phyloP scores from a whole-genome alignment of 2,797 vertebrate genomes.

The Bucorvus abyssinicus region DNA sequence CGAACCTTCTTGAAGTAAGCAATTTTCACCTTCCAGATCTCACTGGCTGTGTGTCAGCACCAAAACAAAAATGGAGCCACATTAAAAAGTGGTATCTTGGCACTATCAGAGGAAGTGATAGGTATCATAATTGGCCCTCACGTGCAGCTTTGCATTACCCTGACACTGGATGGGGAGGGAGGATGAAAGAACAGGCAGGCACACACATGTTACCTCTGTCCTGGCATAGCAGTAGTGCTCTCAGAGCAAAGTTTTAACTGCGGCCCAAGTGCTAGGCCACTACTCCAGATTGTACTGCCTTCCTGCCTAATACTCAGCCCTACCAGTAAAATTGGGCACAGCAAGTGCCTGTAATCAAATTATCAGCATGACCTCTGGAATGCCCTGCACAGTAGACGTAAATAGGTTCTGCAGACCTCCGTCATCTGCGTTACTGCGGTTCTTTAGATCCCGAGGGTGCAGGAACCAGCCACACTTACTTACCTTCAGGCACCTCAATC shows the following conservation, averaged over 20 bases:
- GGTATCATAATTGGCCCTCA: constrained; percentile 48
- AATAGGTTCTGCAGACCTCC: background rate
- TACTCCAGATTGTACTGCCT: background rate
- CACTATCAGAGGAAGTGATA: constrained; percentile 37
- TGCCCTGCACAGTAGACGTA: background rate
- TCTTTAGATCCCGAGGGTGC: background rate
- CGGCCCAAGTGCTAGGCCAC: background rate
- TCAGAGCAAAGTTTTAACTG: background rate
- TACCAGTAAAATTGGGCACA: background rate
- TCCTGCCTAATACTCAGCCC: background rate
- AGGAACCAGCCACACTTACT: background rate
- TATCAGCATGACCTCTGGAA: background rate
- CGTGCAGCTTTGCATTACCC: constrained; percentile 20
- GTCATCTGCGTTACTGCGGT: background rate
- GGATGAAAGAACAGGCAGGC: constrained; percentile 50
- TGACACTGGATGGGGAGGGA: background rate
- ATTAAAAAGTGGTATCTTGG: constrained; percentile 39
- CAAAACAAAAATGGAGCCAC: constrained; percentile 40
- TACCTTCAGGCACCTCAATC: background rate
- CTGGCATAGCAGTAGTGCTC: background rate
- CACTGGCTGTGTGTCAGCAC: constrained; percentile 37
- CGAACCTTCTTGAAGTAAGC: background rate
- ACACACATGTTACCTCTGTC: background rate
- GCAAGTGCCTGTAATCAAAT: background rate
- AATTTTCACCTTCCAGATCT: constrained; percentile 26